Evolutionary conservation across 2,113 vertebrate genomes (phyloP), one percentile per base, ranked within the genome.

Genomic region (Megalops atlanticus): DNA sequence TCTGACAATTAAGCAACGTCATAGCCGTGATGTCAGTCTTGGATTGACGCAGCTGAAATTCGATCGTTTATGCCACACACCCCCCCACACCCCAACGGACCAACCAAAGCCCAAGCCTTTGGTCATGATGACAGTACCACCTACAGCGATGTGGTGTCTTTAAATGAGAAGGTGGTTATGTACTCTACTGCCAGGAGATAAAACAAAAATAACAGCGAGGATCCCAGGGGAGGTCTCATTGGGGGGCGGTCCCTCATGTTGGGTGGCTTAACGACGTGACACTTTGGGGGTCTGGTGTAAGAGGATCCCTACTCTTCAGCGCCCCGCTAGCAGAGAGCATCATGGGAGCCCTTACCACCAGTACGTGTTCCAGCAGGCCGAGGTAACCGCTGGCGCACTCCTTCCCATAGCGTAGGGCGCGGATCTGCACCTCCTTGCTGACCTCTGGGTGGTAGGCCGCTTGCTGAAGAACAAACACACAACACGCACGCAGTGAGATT

Each of bases 371-470:
- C 89, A 99, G 91, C 75, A 99, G 94, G 11, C 96, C 96, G 83
- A 99, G 93, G 86, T 99, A 99, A 52, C 98, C 98, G 0, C 88
- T 87, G 0, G 98, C 95, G 77, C 98, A 99, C 77, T 99, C 98
- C 14, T 95, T 96, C 54, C 98, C 98, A 0, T 94, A 99, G 79
- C 95, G 96, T 84, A 98, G 92, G 0, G 98, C 97, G 40, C 98
- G 94, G 69, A 92, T 92, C 82, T 94, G 96, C 35, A 99, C 96
- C 0, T 99, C 98, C 0, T 89, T 89, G 15, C 84, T 94, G 82
- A 98, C 98, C 80, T 99, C 98, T 0, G 98, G 96, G 87, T 99
- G 98, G 89, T 94, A 98, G 0, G 97, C 98, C 0, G 98, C 97
- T 92, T 99, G 93, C 98, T 99, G 84, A 21, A 90, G 75, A 21